Evolutionary conservation across 2,888 invertebrate genomes (phyloP).

Genomic region (Hemicrepidius hirtus): DNA sequence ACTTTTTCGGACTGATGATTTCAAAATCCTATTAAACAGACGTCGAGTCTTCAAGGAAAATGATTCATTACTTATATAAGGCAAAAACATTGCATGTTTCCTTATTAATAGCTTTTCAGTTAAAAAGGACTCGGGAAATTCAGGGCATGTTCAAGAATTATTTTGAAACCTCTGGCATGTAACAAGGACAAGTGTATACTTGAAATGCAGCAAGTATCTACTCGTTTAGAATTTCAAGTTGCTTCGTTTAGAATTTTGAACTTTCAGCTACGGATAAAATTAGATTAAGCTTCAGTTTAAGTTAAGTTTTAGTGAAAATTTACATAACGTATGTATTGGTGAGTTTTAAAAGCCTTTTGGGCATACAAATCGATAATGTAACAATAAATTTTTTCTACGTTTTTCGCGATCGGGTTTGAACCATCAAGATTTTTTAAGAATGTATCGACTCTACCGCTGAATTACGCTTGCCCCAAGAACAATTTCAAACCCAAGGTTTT

Average conservation of each 20-base stretch:
- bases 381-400: too few relatives aligned
- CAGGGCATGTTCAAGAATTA: neutral
- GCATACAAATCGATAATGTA: neutral
- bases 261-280: neutral
- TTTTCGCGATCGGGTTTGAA: too few relatives aligned
- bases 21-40: constrained; percentile 19
- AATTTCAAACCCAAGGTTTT: too few relatives aligned
- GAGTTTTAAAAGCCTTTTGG: neutral
- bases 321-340: neutral
- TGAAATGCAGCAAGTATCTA: neutral
- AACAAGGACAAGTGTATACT: neutral
- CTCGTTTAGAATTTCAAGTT: constrained; percentile 2
- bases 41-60: neutral
- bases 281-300: neutral
- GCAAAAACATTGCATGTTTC: too few relatives aligned
- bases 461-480: too few relatives aligned
- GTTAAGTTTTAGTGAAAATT: neutral
- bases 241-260: constrained; percentile 6
- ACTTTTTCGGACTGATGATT: neutral
- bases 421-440: too few relatives aligned
- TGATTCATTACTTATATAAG: neutral
- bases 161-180: neutral
- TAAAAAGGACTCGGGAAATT: neutral
- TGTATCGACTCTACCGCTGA: too few relatives aligned
- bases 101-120: too few relatives aligned